phyloP scores from a whole-genome alignment of 2,797 vertebrate species.

The Ataeniobius toweri region DNA sequence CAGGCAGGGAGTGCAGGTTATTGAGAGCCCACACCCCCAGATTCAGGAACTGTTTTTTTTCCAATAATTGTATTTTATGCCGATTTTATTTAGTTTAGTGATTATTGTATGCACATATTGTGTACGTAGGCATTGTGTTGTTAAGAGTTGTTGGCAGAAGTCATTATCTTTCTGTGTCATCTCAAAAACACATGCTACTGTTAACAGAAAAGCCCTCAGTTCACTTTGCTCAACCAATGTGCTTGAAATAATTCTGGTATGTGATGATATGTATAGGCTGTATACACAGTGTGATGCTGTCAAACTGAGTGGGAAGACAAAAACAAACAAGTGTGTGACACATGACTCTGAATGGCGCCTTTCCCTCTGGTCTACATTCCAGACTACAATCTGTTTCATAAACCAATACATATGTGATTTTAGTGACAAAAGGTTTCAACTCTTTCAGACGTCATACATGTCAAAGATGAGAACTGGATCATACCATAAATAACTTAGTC shows the following conservation, averaged over 20 bases:
- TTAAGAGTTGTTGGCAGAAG: slow-evolving; percentile 36
- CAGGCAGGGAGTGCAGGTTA: too few relatives aligned
- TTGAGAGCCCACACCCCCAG: too few relatives aligned
- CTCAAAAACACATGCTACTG: slow-evolving; percentile 5
- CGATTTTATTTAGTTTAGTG: too few relatives aligned
- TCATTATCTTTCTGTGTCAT: slow-evolving; percentile 10
- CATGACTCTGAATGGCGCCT: slow-evolving; percentile 55
- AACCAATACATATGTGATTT: slow-evolving; percentile 46
- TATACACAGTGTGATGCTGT: slow-evolving; percentile 41
- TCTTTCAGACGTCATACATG: slow-evolving; percentile 46
- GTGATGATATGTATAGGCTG: slow-evolving; percentile 24
- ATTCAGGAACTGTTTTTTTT: too few relatives aligned
- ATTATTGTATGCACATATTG: too few relatives aligned
- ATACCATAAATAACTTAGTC: slow-evolving; percentile 29
- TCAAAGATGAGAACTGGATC: slow-evolving; percentile 38
- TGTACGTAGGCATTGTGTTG: too few relatives aligned
- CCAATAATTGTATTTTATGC: too few relatives aligned
- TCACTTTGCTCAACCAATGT: slow-evolving; percentile 29
- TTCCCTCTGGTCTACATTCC: slow-evolving; percentile 52
- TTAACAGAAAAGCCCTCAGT: slow-evolving; percentile 12
- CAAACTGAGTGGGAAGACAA: slow-evolving; percentile 47
- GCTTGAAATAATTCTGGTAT: slow-evolving; percentile 53
- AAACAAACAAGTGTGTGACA: slow-evolving; percentile 75
- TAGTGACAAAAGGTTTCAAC: slow-evolving; percentile 50
- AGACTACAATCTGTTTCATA: slow-evolving; percentile 71